A percentile compares a stretch with the other conserved stretches of the same genome.
Evolutionary conservation across 2,113 vertebrate species (phyloP).

Genomic region (Pitta sordida): DNA sequence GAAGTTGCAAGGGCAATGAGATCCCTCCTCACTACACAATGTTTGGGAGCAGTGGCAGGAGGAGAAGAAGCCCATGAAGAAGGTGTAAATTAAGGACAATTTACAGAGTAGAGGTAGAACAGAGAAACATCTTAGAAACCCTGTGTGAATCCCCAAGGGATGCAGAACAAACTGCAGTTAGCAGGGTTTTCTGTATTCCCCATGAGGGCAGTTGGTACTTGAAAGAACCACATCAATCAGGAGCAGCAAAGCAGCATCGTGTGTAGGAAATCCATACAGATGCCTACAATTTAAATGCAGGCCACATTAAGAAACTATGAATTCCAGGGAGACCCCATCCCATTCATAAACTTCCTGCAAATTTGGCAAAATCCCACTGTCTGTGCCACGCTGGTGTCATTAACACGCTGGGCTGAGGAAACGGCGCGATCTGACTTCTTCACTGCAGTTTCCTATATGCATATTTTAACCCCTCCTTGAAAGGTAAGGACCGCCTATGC

Average conservation of each 20-base stretch:
- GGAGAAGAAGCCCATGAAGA: neutral
- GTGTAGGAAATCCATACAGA: neutral
- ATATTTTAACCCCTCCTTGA: fast-evolving
- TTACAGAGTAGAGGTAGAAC: neutral
- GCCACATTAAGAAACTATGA: neutral
- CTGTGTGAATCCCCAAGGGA: no score
- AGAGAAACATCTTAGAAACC: neutral
- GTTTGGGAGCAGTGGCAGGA: neutral
- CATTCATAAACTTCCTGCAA: no score
- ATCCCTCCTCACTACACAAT: neutral
- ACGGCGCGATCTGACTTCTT: fast-evolving
- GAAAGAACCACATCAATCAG: neutral
- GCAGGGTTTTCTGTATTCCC: neutral
- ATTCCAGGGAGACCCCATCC: neutral
- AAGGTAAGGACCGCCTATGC: neutral
- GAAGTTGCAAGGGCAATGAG: neutral
- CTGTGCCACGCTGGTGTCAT: fast-evolving
- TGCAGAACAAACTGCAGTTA: neutral
- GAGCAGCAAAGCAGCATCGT: neutral
- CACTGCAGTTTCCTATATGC: fast-evolving
- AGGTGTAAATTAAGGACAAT: neutral
- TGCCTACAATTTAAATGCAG: neutral
- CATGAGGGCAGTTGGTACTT: fast-evolving
- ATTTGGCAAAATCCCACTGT: neutral
- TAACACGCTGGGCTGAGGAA: neutral